phyloP scores from a whole-genome alignment of 2,797 vertebrate species.

The Orientallactaga sibirica region DNA sequence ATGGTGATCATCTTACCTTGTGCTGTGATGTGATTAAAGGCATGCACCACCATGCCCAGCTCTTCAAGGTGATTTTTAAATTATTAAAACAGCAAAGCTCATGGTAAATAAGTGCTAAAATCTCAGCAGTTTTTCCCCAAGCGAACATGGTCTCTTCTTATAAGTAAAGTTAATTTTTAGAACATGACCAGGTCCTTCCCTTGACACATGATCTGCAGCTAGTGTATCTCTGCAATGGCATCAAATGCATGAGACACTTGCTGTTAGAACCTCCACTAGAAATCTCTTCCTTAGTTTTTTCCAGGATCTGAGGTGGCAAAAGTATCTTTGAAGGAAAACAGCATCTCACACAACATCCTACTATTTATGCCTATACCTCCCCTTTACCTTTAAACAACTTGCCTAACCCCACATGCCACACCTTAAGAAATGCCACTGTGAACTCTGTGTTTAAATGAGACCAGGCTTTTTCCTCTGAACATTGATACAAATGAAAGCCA shows the following conservation, averaged over 20 bases:
- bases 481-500: not conserved
- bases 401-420: too few relatives aligned
- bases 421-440: not conserved
- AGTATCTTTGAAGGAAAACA: not conserved
- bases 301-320: not conserved
- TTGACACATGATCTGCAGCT: not conserved
- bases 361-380: not conserved
- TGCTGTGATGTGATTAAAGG: too few relatives aligned
- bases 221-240: too few relatives aligned
- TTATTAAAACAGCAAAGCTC: not conserved
- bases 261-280: not conserved
- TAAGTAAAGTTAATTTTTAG: not conserved
- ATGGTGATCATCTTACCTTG: too few relatives aligned
- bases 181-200: not conserved
- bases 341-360: not conserved
- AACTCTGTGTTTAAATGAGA: rapidly evolving
- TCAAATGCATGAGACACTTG: not conserved
- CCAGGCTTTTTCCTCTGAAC: not conserved
- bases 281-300: not conserved
- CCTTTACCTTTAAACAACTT: not conserved
- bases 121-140: not conserved
- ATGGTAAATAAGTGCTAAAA: not conserved
- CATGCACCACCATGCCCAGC: too few relatives aligned
- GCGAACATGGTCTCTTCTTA: not conserved
- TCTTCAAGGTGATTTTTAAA: not conserved